Evolutionary conservation across 1,140 invertebrate genomes (phyloP), one percentile per base, ranked within the genome.

Genomic region (Megalopta genalis): DNA sequence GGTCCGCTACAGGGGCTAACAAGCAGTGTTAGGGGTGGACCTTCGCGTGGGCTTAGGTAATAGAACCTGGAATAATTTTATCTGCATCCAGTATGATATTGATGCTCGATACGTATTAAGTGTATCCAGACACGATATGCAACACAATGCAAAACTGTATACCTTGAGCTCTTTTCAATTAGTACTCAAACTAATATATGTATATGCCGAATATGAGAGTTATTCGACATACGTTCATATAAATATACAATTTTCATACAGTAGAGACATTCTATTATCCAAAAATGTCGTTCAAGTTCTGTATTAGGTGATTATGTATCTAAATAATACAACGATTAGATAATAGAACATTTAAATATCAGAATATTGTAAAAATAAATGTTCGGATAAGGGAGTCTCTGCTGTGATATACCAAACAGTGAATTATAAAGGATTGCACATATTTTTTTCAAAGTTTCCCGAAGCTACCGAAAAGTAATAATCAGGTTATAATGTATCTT

Each of bases 31-130:
- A 92, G 85, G 39, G 91, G 90, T 68, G 90, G 88, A 59, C 91
- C 92, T 83, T 91, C 89, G 9, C 91, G 88, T 67, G 91, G 91
- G 74, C 88, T 92, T 80, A 93, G 81, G 82, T 93, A 93, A 87
- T 91, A 91, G 88, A 93, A 93, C 87, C 92, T 93, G 89, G 60
- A 92, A 92, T 85, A 81, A 92, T 90, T 89, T 91, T 86, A 91
- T 88, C 90, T 92, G 88, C 89, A 91, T 91, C 90, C 88, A 92
- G 91, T 92, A 92, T 90, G 88, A 91, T 86, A 92, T 91, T 91
- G 73, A 39, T 83, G 85, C 80, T 86, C 66, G 74, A 59, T 42
- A 59, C 69, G 46, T 54, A 52, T 85, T 73, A 52, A 66, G 39
- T 46, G 59, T 83, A 79, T 49, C 39, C 75, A 79, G 5, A 68